Base-by-base conservation (phyloP, 2,797 vertebrate genomes). In the Nothura maculosa region DNA sequence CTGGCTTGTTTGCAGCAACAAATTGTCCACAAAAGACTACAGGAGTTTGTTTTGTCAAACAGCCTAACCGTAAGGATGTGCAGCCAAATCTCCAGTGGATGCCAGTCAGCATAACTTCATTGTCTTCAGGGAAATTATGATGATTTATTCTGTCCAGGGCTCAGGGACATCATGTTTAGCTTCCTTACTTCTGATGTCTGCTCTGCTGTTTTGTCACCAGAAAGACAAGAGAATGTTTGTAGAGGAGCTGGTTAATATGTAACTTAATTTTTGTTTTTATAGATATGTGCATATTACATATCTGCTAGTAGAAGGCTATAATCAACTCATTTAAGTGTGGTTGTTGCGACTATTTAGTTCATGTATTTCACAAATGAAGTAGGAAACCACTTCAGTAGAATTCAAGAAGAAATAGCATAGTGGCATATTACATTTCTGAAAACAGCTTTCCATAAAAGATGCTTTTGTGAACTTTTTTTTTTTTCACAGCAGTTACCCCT, bases 241-340 rank as follows among this genome's bases (percentile, higher is more conserved):
- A 87, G 43, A 87, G 28, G 40, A 85, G 40, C 32, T 93, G 63
- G 69, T 90, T 67, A 73, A 74, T 67, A 67, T 27, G 28, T 61
- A 76, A 89, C 54, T 89, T 92, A 30, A 81, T 84, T 28, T 28
- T 87, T 66, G 36, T 18, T 85, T 94, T 89, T 61, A 64, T 81
- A 83, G 93, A 76, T 67, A 67, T 32, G 18, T 86, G 36, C 72
- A 64, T 61, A 42, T 77, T 85, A 15, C 38, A 12, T 81, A 52
- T 43, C 30, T 81, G 12, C 69, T 81, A 17, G 13, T 58, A 61
- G 62, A 87, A 89, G 34, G 18, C 38, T 85, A 20, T 3, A 7
- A 87, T 80, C 48, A 85, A 17, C 38, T 80, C 90, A 67, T 79
- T 74, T 80, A 58, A 73, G 10, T 66, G 61, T 88, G 54, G 34